Evolutionary conservation across 2,797 vertebrate genomes (phyloP).

Genomic region (Arrhamphus sclerolepis): DNA sequence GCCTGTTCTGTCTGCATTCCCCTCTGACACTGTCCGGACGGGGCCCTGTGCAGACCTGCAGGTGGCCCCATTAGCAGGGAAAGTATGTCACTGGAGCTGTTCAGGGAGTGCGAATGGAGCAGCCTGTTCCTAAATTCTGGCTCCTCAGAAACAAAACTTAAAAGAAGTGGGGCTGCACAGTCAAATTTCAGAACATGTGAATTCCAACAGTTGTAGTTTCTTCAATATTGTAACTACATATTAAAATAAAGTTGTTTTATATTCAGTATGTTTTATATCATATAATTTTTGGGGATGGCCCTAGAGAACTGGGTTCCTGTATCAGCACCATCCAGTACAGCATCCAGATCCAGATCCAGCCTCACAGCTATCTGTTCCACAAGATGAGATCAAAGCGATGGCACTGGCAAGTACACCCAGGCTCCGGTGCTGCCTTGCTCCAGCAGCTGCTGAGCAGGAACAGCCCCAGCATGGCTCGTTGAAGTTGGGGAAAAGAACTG

Average conservation of each 20-base stretch:
- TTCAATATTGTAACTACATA: slow-evolving; percentile 1
- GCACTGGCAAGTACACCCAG: slow-evolving; percentile 60
- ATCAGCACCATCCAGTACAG: slow-evolving; percentile 19
- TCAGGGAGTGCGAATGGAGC: slow-evolving; percentile 69
- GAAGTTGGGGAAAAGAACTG: slow-evolving; percentile 68
- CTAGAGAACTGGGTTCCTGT: slow-evolving; percentile 32
- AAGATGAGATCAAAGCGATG: slow-evolving; percentile 83
- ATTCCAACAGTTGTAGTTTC: slow-evolving; percentile 1
- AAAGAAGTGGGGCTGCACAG: slow-evolving; percentile 13
- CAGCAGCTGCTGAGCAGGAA: slow-evolving; percentile 81
- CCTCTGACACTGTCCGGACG: slow-evolving; percentile 77
- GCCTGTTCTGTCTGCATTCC: slow-evolving; percentile 77
- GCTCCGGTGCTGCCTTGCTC: slow-evolving; percentile 58
- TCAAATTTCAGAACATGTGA: slow-evolving; percentile 10
- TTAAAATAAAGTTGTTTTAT: not conserved
- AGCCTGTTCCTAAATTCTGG: slow-evolving; percentile 66
- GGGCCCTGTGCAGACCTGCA: slow-evolving; percentile 72
- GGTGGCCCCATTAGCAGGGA: slow-evolving; percentile 82
- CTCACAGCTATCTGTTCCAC: slow-evolving; percentile 80
- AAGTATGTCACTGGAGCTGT: slow-evolving; percentile 76
- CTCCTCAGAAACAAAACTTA: slow-evolving; percentile 36
- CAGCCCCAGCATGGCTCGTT: slow-evolving; percentile 73
- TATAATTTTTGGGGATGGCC: not conserved
- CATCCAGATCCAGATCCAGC: slow-evolving; percentile 66
- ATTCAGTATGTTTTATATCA: not conserved